Base-by-base conservation (phyloP, 2,113 vertebrate species). In the Piprites chloris region DNA sequence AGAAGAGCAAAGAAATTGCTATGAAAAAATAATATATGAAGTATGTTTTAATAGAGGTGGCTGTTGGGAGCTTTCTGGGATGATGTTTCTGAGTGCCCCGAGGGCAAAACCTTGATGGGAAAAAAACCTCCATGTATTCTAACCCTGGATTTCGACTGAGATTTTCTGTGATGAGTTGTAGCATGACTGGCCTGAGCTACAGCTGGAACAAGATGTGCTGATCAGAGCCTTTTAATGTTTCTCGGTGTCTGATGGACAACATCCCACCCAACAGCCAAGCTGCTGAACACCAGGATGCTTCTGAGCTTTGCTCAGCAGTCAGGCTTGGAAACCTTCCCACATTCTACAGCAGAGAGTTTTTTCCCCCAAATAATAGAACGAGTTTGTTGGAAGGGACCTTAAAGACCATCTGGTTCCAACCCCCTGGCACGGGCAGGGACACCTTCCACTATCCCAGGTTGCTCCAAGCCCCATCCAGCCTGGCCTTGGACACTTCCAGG, bases 361-460 rank as follows among this genome's bases (percentile, higher is more conserved):
- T 2, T 4, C 7, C 39, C 21, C 11, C 32, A 63, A 16, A 53
- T 41, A 8, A 16, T 3, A 24, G 41, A 33, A 23, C 16, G 26
- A 21, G 47, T 69, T 41, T 26, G n/a, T 19, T 47, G 71, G n/a
- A 15, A 49, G 26, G 1, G 2, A 62, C 1, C 6, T 76, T 1
- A 53, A 68, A 47, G 6, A 1, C 0, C 33, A 28, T 8, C 52
- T 18, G 1, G 1, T 74, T 0, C 15, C 37, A 33, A 13, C 0
- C 4, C 8, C 16, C 3, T 74, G 46, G 9, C 46, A 18, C 32
- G 46, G 30, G 24, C 24, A 41, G 20, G n/a, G 53, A 47, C 69
- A 68, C 1, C 5, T 76, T 0, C 47, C 47, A 32, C 39, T 3
- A 0, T 2, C n/a, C 41, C 78, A 76, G 11, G 14, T 0, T 12